Conservation (phyloP, 2,888 invertebrate genomes). For the Masnerella sp. region DNA sequence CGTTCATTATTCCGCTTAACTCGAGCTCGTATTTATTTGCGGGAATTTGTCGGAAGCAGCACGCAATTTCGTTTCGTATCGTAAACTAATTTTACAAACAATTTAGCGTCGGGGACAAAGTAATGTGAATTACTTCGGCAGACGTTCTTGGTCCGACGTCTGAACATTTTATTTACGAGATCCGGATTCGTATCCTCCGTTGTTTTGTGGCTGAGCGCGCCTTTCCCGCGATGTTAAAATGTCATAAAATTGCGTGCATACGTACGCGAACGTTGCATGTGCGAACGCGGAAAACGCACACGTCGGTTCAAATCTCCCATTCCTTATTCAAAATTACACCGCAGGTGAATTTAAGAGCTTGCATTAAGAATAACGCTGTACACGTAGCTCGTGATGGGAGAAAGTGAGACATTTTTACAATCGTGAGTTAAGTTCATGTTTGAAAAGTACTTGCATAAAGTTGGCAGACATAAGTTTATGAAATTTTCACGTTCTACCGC, state of each 20-base stretch:
- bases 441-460: too few species aligned
- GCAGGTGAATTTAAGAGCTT: constrained; percentile 15
- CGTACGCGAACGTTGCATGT: constrained; percentile 4
- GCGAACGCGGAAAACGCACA: constrained; percentile 21
- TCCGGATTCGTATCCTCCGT: constrained; percentile 32
- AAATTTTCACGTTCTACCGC: too few species aligned
- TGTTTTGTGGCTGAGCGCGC: constrained; percentile 22
- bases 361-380: constrained; percentile 23
- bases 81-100: constrained; percentile 1
- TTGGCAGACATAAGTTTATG: too few species aligned
- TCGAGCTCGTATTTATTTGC: background rate
- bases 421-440: too few species aligned
- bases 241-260: constrained; percentile 30
- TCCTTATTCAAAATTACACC: constrained; percentile 38
- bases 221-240: constrained; percentile 36
- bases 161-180: constrained; percentile 51
- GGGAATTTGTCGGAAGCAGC: background rate
- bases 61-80: background rate
- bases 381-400: background rate
- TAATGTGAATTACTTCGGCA: background rate
- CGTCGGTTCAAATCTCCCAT: constrained; percentile 35
- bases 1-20: too few species aligned
- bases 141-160: constrained; percentile 19
- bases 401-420: too few species aligned
- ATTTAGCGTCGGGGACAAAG: constrained; percentile 1